phyloP scores from a whole-genome alignment of 2,888 invertebrate species.

The Eurytoma californica region DNA sequence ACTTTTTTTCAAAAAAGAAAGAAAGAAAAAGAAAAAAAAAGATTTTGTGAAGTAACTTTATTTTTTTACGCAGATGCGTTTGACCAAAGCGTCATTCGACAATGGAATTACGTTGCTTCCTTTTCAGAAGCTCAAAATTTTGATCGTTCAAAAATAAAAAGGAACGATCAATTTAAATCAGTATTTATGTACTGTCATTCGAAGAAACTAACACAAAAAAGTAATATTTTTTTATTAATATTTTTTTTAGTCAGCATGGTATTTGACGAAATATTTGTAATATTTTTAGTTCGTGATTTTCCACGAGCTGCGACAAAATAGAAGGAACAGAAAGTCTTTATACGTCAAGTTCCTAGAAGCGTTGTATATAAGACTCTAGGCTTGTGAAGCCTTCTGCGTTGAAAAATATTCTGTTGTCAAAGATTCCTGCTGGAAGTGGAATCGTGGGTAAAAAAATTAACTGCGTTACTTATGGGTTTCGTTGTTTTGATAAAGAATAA shows the following conservation, averaged over 20 bases:
- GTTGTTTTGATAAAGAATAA: conserved; percentile 41
- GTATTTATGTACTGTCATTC: conserved; percentile 52
- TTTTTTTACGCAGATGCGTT: conserved; percentile 53
- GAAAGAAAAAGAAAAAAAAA: neutral
- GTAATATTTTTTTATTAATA: conserved; percentile 30
- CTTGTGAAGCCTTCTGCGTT: conserved; percentile 45
- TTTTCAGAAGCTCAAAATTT: conserved; percentile 48
- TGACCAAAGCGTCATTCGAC: conserved; percentile 39
- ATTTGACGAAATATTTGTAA: conserved; percentile 43
- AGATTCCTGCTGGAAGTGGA: conserved; percentile 50
- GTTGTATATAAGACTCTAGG: conserved; percentile 53
- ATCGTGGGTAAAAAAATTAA: conserved; percentile 30
- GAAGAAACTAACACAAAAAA: conserved; percentile 46
- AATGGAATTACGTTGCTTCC: conserved; percentile 34
- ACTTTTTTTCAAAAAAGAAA: conserved; percentile 25
- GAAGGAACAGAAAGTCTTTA: conserved; percentile 46
- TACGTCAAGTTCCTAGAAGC: conserved; percentile 50
- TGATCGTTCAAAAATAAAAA: conserved; percentile 32
- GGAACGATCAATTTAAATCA: conserved; percentile 39
- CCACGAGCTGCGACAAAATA: conserved; percentile 38
- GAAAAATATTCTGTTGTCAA: conserved; percentile 41
- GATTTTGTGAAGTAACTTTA: conserved; percentile 39
- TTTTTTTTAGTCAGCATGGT: conserved; percentile 24
- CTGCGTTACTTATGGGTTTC: conserved; percentile 33
- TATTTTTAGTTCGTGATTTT: conserved; percentile 31